Conservation (phyloP, 2,113 vertebrate genomes). For the Elaphurus davidianus region DNA sequence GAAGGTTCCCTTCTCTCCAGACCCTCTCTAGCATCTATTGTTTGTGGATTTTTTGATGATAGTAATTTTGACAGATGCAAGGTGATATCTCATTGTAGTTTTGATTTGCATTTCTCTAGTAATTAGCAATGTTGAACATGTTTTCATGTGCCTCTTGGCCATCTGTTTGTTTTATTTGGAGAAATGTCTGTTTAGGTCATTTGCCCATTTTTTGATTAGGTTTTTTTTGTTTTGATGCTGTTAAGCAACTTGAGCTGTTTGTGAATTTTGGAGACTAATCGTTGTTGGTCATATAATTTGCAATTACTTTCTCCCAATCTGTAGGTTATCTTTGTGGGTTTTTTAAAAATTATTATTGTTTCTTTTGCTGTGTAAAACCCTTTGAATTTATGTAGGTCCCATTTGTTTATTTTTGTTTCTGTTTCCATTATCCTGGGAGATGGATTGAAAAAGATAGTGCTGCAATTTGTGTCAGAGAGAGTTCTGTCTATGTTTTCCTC, state of each 20-base stretch:
- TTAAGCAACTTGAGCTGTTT: neutral
- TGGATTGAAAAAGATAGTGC: neutral
- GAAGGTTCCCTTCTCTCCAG: neutral
- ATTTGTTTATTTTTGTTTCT: neutral
- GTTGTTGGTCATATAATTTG: neutral
- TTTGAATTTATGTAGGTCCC: neutral
- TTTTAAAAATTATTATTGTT: neutral
- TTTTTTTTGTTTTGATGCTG: neutral
- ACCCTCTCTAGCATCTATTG: neutral
- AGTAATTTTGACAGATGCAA: neutral
- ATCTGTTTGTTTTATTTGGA: neutral
- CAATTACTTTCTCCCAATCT: neutral
- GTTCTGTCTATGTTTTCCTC: neutral
- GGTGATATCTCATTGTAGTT: neutral
- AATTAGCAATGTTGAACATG: neutral
- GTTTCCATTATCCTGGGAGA: neutral
- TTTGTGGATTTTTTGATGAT: neutral
- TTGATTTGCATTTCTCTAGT: neutral
- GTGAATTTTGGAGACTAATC: neutral
- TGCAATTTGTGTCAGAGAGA: neutral
- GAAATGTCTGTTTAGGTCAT: neutral
- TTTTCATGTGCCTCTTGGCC: neutral
- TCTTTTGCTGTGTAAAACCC: neutral
- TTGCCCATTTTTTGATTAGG: neutral
- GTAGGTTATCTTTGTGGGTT: neutral